Percentiles rank a stretch among this genome's conserved stretches.
These are phyloP conservation scores for Netelia inedita DNA, from an alignment of 2,888 invertebrate genomes.

Conservation along the genomic window DNA sequence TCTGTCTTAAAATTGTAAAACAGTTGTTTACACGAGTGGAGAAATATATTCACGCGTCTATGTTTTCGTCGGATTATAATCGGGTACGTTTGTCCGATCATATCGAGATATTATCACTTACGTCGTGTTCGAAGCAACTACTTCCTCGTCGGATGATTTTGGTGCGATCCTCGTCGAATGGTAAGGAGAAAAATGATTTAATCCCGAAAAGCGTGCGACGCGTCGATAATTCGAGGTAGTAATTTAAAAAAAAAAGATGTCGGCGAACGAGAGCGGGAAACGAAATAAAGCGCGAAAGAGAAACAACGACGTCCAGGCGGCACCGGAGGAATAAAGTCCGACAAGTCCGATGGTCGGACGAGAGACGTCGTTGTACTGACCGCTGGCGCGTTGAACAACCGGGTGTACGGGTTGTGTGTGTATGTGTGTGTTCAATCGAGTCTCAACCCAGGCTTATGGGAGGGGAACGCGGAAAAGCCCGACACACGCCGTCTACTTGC, in stretches of 20 bases:
- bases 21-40: background rate
- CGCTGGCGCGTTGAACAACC: constrained; percentile 46
- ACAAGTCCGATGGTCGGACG: constrained; percentile 64
- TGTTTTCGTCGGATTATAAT: background rate
- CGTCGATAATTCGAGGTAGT: constrained; percentile 9
- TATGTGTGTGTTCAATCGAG: constrained; percentile 2
- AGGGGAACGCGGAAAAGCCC: constrained; percentile 17
- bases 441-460: background rate
- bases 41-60: too few relatives aligned
- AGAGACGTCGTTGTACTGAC: constrained; percentile 65
- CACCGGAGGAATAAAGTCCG: constrained; percentile 44
- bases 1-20: constrained; percentile 15
- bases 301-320: constrained; percentile 54
- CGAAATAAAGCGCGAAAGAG: constrained; percentile 2
- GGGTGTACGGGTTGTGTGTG: background rate
- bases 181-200: background rate
- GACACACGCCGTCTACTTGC: background rate
- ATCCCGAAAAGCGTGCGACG: constrained; percentile 14
- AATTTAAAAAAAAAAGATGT: background rate
- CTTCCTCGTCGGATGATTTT: constrained; percentile 11
- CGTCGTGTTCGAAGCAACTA: constrained; percentile 3
- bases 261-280: background rate
- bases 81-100: background rate
- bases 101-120: constrained; percentile 22
- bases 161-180: constrained; percentile 24